Evolutionary conservation across 2,888 invertebrate species (phyloP), one percentile per base, ranked within the genome.

Genomic region (Hanleya hanleyi): DNA sequence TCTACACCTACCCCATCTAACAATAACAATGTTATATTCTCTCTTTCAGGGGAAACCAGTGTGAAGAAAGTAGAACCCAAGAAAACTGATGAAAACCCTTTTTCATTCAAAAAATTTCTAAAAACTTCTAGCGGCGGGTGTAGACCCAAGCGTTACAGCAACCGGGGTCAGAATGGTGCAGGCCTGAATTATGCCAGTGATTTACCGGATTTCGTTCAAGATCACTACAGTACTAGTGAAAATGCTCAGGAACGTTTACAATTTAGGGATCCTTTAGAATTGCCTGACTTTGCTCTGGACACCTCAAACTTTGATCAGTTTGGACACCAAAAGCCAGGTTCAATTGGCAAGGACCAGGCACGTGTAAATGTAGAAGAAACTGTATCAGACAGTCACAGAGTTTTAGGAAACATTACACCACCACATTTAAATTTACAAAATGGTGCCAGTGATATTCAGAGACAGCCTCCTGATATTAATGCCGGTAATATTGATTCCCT

Each of bases 21-120:
- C n/a, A n/a, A n/a, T n/a, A n/a, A n/a, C n/a, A n/a, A n/a, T n/a
- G n/a, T n/a, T n/a, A n/a, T n/a, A n/a, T n/a, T n/a, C n/a, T n/a
- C n/a, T n/a, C n/a, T n/a, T n/a, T n/a, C n/a, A n/a, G n/a, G n/a
- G n/a, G n/a, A n/a, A n/a, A n/a, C n/a, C n/a, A n/a, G n/a, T n/a
- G n/a, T n/a, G n/a, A 57, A 57, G 26, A 57, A 57, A 26, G 57
- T 15, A 57, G 26, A 12, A 29, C 22, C 22, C 15, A 57, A 57
- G 32, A 57, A 29, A 15, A 9, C 12, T 26, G 84, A 83, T 69
- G 86, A 84, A 70, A 89, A 89, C 72, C 89, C 90, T 37, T 90
- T 90, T 81, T 89, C 89, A 12, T 89, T 90, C 73, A 89, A 89
- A 75, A 87, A 88, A 68, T 89, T 90, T 77, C 74, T 90, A 22